Evolutionary conservation across 2,113 vertebrate genomes (phyloP).

Genomic region (Neogobius melanostomus): DNA sequence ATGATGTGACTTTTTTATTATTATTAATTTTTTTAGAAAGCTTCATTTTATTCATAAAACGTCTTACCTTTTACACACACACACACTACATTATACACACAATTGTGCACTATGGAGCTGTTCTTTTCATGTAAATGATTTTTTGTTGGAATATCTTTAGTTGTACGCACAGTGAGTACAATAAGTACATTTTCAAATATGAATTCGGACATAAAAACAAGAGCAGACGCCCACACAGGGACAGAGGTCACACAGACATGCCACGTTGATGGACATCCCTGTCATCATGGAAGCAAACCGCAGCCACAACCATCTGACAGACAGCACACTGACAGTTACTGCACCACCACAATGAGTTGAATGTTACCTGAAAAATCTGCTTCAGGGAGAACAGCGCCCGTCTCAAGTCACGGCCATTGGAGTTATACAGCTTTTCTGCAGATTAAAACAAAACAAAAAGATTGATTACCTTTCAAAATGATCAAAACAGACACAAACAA

Average conservation of each 20-base stretch:
- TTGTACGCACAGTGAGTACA: constrained; percentile 11
- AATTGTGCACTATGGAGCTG: background rate
- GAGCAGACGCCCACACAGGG: constrained; percentile 15
- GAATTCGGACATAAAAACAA: constrained; percentile 30
- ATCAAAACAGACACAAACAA: too few relatives aligned
- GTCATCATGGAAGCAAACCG: constrained; percentile 56
- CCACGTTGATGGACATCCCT: constrained; percentile 52
- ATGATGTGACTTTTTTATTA: too few relatives aligned
- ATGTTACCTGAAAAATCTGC: constrained; percentile 93
- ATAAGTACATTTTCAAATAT: constrained; percentile 42
- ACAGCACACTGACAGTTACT: constrained; percentile 42
- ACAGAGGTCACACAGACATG: constrained; percentile 39
- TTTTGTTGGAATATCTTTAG: background rate
- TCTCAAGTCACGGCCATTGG: constrained; percentile 89
- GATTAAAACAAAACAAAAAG: constrained; percentile 15
- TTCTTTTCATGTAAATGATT: background rate
- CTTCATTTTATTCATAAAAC: too few relatives aligned
- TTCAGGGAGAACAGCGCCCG: constrained; percentile 95
- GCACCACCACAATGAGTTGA: constrained; percentile 21
- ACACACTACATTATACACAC: background rate
- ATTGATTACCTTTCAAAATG: background rate
- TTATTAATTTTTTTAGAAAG: too few relatives aligned
- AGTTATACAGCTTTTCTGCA: constrained; percentile 92
- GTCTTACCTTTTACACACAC: too few relatives aligned
- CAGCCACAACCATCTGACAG: constrained; percentile 47